These are phyloP conservation scores for Galeopterus variegatus DNA, from an alignment of 2,113 vertebrate species.

Conservation along the genomic window DNA sequence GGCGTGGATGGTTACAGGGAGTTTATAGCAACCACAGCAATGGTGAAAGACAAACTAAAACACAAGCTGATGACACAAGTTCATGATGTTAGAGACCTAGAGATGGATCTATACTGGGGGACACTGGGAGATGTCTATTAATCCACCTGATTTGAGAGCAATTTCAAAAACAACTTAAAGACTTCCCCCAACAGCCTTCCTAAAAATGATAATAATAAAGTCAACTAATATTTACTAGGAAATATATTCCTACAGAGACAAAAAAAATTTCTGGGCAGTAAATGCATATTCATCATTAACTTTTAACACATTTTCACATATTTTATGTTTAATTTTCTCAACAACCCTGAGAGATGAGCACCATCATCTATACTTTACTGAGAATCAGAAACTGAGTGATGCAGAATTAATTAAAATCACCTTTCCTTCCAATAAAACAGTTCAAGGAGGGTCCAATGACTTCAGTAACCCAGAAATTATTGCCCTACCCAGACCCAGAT, in stretches of 20 bases:
- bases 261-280: not conserved
- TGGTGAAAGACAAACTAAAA: slow-evolving; percentile 37
- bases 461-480: not conserved
- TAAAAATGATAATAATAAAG: not conserved
- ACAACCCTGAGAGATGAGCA: not conserved
- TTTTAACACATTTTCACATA: slow-evolving; percentile 35
- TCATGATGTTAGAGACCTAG: not conserved
- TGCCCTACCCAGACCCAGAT: not conserved
- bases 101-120: not conserved
- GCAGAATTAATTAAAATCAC: not conserved
- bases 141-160: not conserved
- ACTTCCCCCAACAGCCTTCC: not conserved
- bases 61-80: not conserved
- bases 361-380: not conserved
- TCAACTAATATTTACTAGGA: not conserved
- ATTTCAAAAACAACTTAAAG: slow-evolving; percentile 49
- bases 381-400: not conserved
- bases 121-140: not conserved
- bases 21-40: not conserved
- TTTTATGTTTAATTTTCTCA: slow-evolving; percentile 14
- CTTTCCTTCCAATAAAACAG: not conserved
- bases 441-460: not conserved
- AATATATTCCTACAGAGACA: not conserved
- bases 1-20: not conserved
- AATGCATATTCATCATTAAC: not conserved